These are phyloP conservation scores for Orgyia antiqua DNA, from an alignment of 2,888 invertebrate species.

Conservation along the genomic window DNA sequence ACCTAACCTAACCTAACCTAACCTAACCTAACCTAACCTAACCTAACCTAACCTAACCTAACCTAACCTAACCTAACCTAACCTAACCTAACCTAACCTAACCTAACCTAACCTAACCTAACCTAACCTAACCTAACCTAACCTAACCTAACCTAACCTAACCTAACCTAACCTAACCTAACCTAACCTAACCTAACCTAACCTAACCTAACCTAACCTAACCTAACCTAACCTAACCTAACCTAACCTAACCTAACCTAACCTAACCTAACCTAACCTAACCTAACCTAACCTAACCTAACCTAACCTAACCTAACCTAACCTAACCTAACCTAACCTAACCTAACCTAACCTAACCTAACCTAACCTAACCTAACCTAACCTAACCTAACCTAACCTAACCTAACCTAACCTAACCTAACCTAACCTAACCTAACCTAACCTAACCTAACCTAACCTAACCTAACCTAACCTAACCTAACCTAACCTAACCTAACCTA, in stretches of 20 bases:
- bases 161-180: constrained; percentile 10
- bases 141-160: constrained; percentile 11
- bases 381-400: constrained; percentile 15
- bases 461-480: constrained; percentile 12
- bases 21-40: constrained; percentile 5
- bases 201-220: constrained; percentile 15
- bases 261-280: constrained; percentile 15
- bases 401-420: constrained; percentile 14
- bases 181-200: constrained; percentile 11
- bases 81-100: no score
- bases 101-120: no score
- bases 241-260: constrained; percentile 14
- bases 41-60: constrained; percentile 5
- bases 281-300: constrained; percentile 15
- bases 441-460: constrained; percentile 12
- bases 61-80: no score
- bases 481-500: constrained; percentile 11
- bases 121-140: no score
- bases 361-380: constrained; percentile 17
- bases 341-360: constrained; percentile 19
- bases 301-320: constrained; percentile 18
- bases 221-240: constrained; percentile 11
- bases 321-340: constrained; percentile 17
- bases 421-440: constrained; percentile 13
- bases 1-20: constrained; percentile 5